Evolutionary conservation across 2,888 invertebrate species (phyloP), one percentile per base, ranked within the genome.

Genomic region (Dryococelus australis): DNA sequence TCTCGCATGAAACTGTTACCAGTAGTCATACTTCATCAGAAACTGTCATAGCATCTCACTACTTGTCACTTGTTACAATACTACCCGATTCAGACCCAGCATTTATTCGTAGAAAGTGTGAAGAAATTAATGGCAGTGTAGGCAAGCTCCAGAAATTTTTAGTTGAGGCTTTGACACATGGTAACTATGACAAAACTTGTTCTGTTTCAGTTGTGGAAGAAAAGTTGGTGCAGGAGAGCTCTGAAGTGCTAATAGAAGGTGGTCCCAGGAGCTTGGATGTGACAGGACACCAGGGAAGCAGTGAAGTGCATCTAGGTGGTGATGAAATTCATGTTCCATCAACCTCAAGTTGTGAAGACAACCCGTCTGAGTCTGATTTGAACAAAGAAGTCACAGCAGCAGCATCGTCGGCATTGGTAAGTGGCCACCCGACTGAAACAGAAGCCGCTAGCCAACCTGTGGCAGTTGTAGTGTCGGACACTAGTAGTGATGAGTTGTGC

Each of bases 121-220:
- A 83, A 83, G 83, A 83, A 28, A 83, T 83, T 12, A 83, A 83
- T 83, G 83, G 83, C 35, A 83, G n/a, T 35, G 83, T 83, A 1
- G 16, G n/a, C n/a, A 24, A 24, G 24, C 65, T 65, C 13, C 65
- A 65, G 65, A 65, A 65, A 65, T 65, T 65, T 65, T 10, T 65
- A n/a, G 24, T 65, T n/a, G 65, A 65, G 65, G 65, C 65, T 65
- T 65, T 65, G 65, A 65, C 65, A 20, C n/a, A 12, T 8, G n/a
- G 16, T 65, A 65, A 65, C 65, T 65, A 65, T 65, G 65, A 65
- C 20, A 65, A 65, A 65, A 65, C 6, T 65, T 65, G 0, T 65
- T 65, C 65, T 65, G 65, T 65, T 65, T 65, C 65, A 65, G 65
- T 65, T 10, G 20, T 65, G n/a, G 24, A 65, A 65, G 65, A 65